These are phyloP conservation scores for Pontoporia blainvillei DNA, from an alignment of 2,113 vertebrate genomes.

Conservation along the genomic window DNA sequence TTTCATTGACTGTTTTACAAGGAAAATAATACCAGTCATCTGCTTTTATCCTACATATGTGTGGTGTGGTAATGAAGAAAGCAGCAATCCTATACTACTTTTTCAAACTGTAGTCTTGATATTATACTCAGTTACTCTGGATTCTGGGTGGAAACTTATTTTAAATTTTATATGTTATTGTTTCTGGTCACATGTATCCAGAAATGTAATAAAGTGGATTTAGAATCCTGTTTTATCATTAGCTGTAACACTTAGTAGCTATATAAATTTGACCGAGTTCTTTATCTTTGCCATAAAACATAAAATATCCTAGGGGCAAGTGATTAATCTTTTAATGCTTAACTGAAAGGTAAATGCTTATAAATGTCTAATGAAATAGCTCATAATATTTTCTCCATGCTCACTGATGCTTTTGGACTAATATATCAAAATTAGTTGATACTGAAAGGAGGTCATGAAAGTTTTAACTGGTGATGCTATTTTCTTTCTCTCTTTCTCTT, in stretches of 20 bases:
- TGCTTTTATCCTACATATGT: not conserved
- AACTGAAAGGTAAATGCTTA: constrained; percentile 39
- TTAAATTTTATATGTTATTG: not conserved
- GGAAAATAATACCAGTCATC: fast-evolving
- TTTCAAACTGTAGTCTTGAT: not conserved
- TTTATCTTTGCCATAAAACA: constrained; percentile 32
- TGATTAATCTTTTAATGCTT: constrained; percentile 33
- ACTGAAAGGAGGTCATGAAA: not conserved
- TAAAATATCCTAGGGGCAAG: constrained; percentile 5
- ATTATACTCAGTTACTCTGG: not conserved
- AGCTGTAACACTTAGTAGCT: not conserved
- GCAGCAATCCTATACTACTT: too few relatives aligned
- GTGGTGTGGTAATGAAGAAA: not conserved
- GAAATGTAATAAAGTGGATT: not conserved
- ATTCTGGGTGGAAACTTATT: not conserved
- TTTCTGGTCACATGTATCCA: not conserved
- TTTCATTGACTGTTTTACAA: not conserved
- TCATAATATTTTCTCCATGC: not conserved
- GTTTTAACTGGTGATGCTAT: not conserved
- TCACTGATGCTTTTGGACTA: not conserved
- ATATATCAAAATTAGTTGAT: not conserved
- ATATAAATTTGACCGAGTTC: constrained; percentile 3
- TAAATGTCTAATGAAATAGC: constrained; percentile 25
- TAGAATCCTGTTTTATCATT: not conserved
- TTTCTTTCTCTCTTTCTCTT: not conserved